Base-by-base conservation (phyloP, 2,113 vertebrate genomes). In the Stigmatopora argus region DNA sequence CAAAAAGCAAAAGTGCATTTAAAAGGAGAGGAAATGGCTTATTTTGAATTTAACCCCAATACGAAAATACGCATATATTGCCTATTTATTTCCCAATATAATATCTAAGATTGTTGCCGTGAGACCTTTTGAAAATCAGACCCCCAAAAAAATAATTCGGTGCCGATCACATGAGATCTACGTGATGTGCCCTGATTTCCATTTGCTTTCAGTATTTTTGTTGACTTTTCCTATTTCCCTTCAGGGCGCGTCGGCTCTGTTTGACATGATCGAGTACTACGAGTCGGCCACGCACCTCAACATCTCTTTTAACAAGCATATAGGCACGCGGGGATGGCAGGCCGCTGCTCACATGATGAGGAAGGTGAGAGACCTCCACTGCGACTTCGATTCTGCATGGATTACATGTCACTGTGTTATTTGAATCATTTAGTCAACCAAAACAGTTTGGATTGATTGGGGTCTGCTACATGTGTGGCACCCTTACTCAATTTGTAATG, bases 261-360 rank as follows among this genome's bases (percentile, higher is more conserved):
- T 98, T 0, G 96, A 98, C 78, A 98, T 98, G 96, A 96, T 98
- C 0, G 96, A 98, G 65, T 98, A 98, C 71, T 98, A 98, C 0
- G 96, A 98, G 83, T 98, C 96, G 0, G 96, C 96, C 49, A 96
- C 94, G 0, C 96, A 97, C 85, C 95, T 98, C 85, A 98, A 98
- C 88, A 97, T 98, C 88, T 95, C 95, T 75, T 94, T 88, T 77
- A 98, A 98, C 89, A 97, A 96, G 82, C 95, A 97, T 94, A 95
- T 98, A 0, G 96, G 96, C 79, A 92, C 94, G 0, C 90, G 96
- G 0, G 96, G 96, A 69, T 98, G 96, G 96, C 96, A 98, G 88
- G 96, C 96, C 0, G 96, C 96, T 0, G 94, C 96, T 0, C 95
- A 95, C 83, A 97, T 98, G 95, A 96, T 98, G 94, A 93, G 94